Conservation (phyloP, 2,888 invertebrate species). For the Candidula unifasciata region DNA sequence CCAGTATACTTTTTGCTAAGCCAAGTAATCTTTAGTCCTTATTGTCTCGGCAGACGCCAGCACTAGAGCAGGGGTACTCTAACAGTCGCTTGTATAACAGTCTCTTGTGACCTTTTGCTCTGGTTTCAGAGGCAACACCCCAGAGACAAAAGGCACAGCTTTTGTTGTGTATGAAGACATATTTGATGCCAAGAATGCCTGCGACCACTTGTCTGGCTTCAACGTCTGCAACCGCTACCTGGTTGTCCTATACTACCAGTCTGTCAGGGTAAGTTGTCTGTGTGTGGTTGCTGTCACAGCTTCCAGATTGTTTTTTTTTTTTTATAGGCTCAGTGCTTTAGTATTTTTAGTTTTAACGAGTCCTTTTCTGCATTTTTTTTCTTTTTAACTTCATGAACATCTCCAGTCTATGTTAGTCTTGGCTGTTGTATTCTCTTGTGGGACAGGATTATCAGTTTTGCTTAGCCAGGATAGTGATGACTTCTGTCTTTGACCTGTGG, state of each 20-base stretch:
- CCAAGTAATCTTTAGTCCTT: no score
- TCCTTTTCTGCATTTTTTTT: no score
- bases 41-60: no score
- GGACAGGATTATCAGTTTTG: no score
- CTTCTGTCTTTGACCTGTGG: no score
- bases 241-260: slow-evolving; percentile 83
- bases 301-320: not conserved
- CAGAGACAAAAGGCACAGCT: slow-evolving; percentile 98
- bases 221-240: slow-evolving; percentile 99
- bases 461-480: no score
- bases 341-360: no score
- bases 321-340: not conserved
- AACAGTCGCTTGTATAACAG: not conserved
- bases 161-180: slow-evolving; percentile 99
- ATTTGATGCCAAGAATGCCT: slow-evolving; percentile 99
- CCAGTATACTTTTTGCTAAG: no score
- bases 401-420: no score
- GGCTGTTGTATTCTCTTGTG: no score
- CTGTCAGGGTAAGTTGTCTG: slow-evolving; percentile 29
- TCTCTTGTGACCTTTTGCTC: not conserved
- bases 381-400: no score
- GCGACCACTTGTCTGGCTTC: slow-evolving; percentile 98
- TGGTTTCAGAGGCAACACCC: slow-evolving; percentile 91
- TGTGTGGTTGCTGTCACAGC: not conserved
- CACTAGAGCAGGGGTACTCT: no score